Evolutionary conservation across 2,113 vertebrate genomes (phyloP), one percentile per base, ranked within the genome.

Genomic region (Nothoprocta perdicaria): DNA sequence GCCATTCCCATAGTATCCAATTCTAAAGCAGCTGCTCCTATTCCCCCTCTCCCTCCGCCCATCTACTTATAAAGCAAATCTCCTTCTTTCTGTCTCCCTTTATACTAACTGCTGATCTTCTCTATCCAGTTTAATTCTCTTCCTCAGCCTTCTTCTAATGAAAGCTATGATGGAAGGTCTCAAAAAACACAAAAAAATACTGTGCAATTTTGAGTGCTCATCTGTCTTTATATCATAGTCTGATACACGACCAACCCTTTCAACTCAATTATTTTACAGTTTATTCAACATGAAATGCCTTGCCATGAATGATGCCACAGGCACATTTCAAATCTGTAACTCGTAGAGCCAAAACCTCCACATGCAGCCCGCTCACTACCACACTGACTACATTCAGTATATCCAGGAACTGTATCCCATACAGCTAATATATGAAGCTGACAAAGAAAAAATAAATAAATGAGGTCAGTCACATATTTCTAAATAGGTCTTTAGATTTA

Each of bases 211-310:
- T 65, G 33, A 87, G 60, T 29, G 46, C 55, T 50, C 72, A 29
- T 5, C 33, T 52, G 7, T 41, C 50, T 73, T 82, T 75, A 40
- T 53, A 43, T 33, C 46, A 60, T 1, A 80, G 41, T 52, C 35
- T 75, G 57, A 86, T 31, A 83, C 6, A 65, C 46, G 88, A 53
- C 14, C 48, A 72, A 60, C 1, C 1, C 58, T 60, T 80, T 66
- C 41, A 80, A 84, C 53, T 87, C 62, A 72, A 73, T 90, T 84
- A 71, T 65, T 91, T 48, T 76, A 57, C 53, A 80, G 22, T 62
- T 78, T 86, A 78, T 62, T 86, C 57, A 41, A 38, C 40, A 89
- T 41, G 3, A 89, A 93, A 92, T 40, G 26, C 58, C 91, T 82
- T 68, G 66, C 33, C 75, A 84, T 33, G 92, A 89, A 78, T 18